These are phyloP conservation scores for Drosophila emarginata DNA, from an alignment of 2,888 invertebrate species.

Conservation along the genomic window DNA sequence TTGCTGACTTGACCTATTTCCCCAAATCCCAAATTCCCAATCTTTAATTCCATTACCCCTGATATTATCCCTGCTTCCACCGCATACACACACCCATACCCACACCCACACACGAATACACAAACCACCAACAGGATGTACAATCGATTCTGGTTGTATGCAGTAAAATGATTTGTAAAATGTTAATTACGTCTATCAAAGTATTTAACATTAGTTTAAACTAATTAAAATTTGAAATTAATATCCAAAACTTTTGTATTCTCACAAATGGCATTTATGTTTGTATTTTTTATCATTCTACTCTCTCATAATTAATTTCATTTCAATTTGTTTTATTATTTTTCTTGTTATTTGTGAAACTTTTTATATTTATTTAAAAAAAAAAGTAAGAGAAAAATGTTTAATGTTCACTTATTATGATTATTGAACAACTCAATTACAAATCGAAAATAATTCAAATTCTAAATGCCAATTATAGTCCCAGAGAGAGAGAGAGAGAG, in stretches of 20 bases:
- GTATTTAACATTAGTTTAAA: constrained; percentile 34
- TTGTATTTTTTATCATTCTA: background rate
- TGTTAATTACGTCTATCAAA: constrained; percentile 29
- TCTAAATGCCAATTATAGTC: background rate
- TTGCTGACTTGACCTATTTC: background rate
- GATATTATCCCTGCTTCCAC: too few species aligned
- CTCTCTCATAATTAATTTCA: constrained; percentile 40
- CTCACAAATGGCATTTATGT: constrained; percentile 10
- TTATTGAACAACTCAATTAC: constrained; percentile 1
- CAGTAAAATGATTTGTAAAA: constrained; percentile 28
- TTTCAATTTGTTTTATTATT: constrained; percentile 24
- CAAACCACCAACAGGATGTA: background rate
- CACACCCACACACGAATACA: constrained; percentile 1
- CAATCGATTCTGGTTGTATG: background rate
- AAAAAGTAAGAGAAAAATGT: background rate
- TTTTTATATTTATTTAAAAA: background rate
- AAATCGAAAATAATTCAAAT: constrained; percentile 21
- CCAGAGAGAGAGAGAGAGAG: too few species aligned
- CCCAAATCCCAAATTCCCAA: background rate
- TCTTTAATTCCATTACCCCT: background rate
- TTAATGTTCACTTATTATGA: constrained; percentile 9
- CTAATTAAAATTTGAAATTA: constrained; percentile 54
- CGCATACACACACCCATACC: background rate
- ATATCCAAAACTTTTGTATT: constrained; percentile 16
- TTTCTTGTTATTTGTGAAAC: constrained; percentile 10